phyloP scores from a whole-genome alignment of 2,888 invertebrate species.

The Dilophus febrilis region DNA sequence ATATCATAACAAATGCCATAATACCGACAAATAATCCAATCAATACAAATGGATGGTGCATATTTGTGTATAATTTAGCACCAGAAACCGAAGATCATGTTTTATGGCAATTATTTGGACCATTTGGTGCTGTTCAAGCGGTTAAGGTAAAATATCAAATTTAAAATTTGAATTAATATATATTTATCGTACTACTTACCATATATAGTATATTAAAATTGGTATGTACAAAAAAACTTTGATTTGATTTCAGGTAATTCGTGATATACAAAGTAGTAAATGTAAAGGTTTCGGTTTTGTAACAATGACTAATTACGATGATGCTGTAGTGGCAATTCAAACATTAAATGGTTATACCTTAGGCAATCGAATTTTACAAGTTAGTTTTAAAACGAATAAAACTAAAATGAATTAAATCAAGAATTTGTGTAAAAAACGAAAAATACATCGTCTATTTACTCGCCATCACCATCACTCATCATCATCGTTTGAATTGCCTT shows the following conservation, averaged over 20 bases:
- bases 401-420: slow-evolving; percentile 37
- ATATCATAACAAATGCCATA: slow-evolving; percentile 57
- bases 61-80: slow-evolving; percentile 91
- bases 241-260: slow-evolving; percentile 53
- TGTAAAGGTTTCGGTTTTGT: slow-evolving; percentile 98
- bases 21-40: slow-evolving; percentile 63
- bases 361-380: slow-evolving; percentile 89
- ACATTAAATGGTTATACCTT: slow-evolving; percentile 91
- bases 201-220: too few species aligned
- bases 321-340: slow-evolving; percentile 90
- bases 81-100: slow-evolving; percentile 93
- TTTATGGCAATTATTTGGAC: slow-evolving; percentile 93
- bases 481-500: too few species aligned
- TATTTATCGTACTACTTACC: not conserved
- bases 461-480: too few species aligned
- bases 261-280: slow-evolving; percentile 89
- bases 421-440: too few species aligned
- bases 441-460: too few species aligned
- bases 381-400: slow-evolving; percentile 92
- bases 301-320: slow-evolving; percentile 96
- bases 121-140: slow-evolving; percentile 93
- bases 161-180: not conserved
- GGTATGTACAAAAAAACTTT: too few species aligned
- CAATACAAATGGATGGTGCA: slow-evolving; percentile 61
- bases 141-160: slow-evolving; percentile 82